Evolutionary conservation across 1,140 invertebrate species (phyloP), one percentile per base, ranked within the genome.

Genomic region (Metaphire vulgaris): DNA sequence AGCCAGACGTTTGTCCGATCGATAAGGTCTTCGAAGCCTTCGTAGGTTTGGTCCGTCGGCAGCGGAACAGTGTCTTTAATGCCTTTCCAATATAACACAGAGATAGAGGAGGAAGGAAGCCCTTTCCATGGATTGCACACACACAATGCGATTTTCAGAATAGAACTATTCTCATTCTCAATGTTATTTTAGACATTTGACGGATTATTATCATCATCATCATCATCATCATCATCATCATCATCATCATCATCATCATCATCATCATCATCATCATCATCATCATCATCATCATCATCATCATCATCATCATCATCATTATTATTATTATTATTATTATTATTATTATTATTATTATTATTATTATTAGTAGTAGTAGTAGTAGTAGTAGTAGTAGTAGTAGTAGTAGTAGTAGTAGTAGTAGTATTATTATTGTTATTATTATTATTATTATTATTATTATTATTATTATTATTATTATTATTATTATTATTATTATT

Each of bases 1-100:
- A 76, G 33, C 76, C 76, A 76, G 26, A 66, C 34, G 64, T 76
- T 76, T 34, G 76, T 28, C 30, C 76, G 56, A 28, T 76, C 76
- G 12, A 72, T 76, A 26, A 76, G 34, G 15, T 72, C 69, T 26
- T 72, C 76, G 31, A 76, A 76, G 1, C 69, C 69, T 34, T 76
- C 76, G 76, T 74, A 76, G 34, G 1, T 56, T 30, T 76, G 64
- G 1, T 69, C 32, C 16, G 31, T 41, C 32, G 33, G 67, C 32
- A 69, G 32, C 6, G 75, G 75, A 15, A 76, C 69, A 28, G 70
- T 67, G n/a, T 76, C 75, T 34, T 76, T 69, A 16, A 76, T 70
- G 12, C 75, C 75, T 76, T n/a, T n/a, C n/a, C n/a, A n/a, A n/a
- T n/a, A n/a, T n/a, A n/a, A n/a, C n/a, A n/a, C n/a, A n/a, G n/a